Conservation (phyloP, 2,797 vertebrate genomes). For the Eupleurogrammus muticus region DNA sequence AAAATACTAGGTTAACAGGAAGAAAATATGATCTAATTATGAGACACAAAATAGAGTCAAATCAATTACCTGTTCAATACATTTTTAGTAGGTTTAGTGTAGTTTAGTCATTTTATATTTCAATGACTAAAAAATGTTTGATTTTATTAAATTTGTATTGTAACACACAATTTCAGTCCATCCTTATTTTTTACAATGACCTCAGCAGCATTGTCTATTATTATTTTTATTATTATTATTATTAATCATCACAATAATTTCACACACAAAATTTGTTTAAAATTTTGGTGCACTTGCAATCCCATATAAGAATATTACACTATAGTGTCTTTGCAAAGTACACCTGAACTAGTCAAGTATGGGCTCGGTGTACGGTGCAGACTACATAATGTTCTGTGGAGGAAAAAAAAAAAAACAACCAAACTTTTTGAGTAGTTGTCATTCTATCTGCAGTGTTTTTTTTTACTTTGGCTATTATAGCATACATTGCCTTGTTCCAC, state of each 20-base stretch:
- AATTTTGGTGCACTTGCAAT: background rate
- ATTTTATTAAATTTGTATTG: background rate
- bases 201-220: background rate
- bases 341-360: conserved; percentile 3
- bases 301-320: background rate
- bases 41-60: too few relatives aligned
- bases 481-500: conserved; percentile 67
- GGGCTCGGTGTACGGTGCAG: background rate
- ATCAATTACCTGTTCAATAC: conserved; percentile 20
- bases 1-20: conserved; percentile 1
- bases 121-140: conserved; percentile 11
- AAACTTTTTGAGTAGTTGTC: conserved; percentile 69
- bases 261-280: too few relatives aligned
- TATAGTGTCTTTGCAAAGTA: conserved; percentile 7
- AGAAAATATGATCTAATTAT: conserved; percentile 11
- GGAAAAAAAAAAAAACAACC: background rate
- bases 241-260: background rate
- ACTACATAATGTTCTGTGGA: background rate
- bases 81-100: too few relatives aligned
- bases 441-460: conserved; percentile 68
- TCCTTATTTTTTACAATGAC: background rate
- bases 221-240: background rate
- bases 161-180: background rate
- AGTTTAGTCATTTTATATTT: conserved; percentile 37
- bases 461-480: conserved; percentile 60